Base-by-base conservation (phyloP, 2,113 vertebrate species). In the Mormoops blainvillei region DNA sequence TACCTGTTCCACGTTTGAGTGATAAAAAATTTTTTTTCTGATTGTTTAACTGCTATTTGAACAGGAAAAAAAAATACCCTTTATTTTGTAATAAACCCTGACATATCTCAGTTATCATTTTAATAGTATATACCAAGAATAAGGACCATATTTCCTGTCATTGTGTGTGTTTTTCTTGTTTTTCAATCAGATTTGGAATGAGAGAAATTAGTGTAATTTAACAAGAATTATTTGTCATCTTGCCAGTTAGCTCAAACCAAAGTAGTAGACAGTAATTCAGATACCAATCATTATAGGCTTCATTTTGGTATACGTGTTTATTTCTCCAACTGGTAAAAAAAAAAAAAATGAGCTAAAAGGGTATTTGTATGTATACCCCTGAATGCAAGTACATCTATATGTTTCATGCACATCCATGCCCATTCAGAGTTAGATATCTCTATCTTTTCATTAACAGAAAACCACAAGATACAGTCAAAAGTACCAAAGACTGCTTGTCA, bases 31-130 rank as follows among this genome's bases (percentile, higher is more conserved):
- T 93, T 97, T 89, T 93, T 97, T 87, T 89, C 68, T 71, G 45
- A 92, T 78, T 94, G 74, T 89, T 45, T 71, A 92, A 91, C 3
- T 4, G 28, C 2, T 82, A 43, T 96, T 91, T 91, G 89, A 97
- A 85, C 19, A 94, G 28, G 38, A 45, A 50, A 94, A 71, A 70
- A 11, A 31, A 12, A 48, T 3, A n/a, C 5, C 18, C 33, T 95
- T 41, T 87, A 26, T 1, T 92, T 95, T 94, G 38, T 61, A 95
- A 91, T 90, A 71, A 97, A 96, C 91, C 97, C 93, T 95, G 65
- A 83, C 86, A 76, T 78, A 77, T 38, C 22, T 28, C 71, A 63
- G 33, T 74, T 91, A 68, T 31, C 58, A 96, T 22, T 31, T 91
- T 74, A 48, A 95, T 7, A 28, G 41, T 38, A 38, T 38, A 45